Evolutionary conservation across 1,140 invertebrate genomes (phyloP).

Genomic region (Episyrphus balteatus): DNA sequence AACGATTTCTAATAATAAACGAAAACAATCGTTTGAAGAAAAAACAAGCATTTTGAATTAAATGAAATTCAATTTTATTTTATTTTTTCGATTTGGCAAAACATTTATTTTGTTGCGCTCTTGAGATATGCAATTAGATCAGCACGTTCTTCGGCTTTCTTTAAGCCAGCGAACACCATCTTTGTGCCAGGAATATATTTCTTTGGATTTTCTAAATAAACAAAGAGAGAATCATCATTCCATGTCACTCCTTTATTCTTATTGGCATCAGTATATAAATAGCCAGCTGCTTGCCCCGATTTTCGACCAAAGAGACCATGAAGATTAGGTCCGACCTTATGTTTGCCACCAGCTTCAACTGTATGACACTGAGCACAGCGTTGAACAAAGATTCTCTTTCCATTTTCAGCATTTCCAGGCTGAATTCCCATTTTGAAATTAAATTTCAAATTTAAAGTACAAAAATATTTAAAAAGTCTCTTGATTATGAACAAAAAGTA

Average conservation of each 20-base stretch:
- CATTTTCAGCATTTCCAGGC: slow-evolving; percentile 72
- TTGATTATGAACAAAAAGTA: too few relatives aligned
- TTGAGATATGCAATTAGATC: slow-evolving; percentile 61
- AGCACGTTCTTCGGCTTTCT: slow-evolving; percentile 59
- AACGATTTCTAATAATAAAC: too few relatives aligned
- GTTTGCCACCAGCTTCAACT: slow-evolving; percentile 65
- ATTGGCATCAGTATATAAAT: slow-evolving; percentile 76
- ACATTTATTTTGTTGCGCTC: slow-evolving; percentile 1
- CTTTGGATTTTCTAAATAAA: slow-evolving; percentile 67
- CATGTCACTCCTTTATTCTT: slow-evolving; percentile 64
- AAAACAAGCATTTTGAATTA: too few relatives aligned
- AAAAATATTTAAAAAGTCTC: too few relatives aligned
- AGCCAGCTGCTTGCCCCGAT: slow-evolving; percentile 70
- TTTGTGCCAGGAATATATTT: slow-evolving; percentile 77
- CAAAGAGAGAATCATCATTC: slow-evolving; percentile 51
- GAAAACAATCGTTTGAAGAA: too few relatives aligned
- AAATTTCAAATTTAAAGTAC: neutral
- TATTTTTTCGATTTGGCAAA: too few relatives aligned
- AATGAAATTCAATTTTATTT: too few relatives aligned
- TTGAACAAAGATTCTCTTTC: slow-evolving; percentile 80
- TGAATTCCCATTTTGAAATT: slow-evolving; percentile 41
- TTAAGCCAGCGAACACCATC: slow-evolving; percentile 75
- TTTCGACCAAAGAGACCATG: slow-evolving; percentile 75
- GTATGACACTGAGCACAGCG: slow-evolving; percentile 86
- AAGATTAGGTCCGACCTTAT: slow-evolving; percentile 86